These are phyloP conservation scores for Periphyllus acericola DNA, from an alignment of 2,888 invertebrate species.

Conservation along the genomic window DNA sequence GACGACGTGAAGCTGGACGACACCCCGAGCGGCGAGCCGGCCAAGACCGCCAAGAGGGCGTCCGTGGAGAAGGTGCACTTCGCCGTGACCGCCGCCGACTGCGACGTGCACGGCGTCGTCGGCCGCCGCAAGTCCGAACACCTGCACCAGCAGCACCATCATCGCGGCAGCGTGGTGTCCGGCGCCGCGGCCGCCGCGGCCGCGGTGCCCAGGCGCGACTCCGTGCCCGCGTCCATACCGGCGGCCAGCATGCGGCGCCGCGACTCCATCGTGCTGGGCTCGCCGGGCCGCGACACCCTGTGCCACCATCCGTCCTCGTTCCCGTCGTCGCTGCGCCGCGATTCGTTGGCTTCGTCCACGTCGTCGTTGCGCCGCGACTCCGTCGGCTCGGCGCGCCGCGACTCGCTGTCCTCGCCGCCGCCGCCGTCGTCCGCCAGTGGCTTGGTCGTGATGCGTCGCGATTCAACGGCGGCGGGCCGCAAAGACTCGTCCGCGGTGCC, in stretches of 20 bases:
- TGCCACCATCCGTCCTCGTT: conserved; percentile 76
- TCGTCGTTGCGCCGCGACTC: conserved; percentile 66
- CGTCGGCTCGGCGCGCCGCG: conserved; percentile 59
- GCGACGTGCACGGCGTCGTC: conserved; percentile 76
- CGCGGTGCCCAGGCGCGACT: conserved; percentile 64
- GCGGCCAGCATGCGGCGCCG: conserved; percentile 70
- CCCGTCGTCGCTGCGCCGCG: conserved; percentile 75
- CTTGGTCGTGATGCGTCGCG: conserved; percentile 54
- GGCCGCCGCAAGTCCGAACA: conserved; percentile 65
- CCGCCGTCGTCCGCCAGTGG: conserved; percentile 19
- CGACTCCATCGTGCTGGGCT: conserved; percentile 68
- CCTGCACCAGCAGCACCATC: conserved; percentile 27
- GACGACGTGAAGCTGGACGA: conserved; percentile 74
- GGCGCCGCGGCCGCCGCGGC: conserved; percentile 59
- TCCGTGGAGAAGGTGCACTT: conserved; percentile 64
- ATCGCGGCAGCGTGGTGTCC: conserved; percentile 55
- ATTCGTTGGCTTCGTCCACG: conserved; percentile 69
- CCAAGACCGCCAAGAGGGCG: conserved; percentile 60
- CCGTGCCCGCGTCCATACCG: conserved; percentile 65
- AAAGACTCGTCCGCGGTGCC: conserved; percentile 68
- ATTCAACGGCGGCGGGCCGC: conserved; percentile 60
- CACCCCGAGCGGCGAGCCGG: conserved; percentile 64
- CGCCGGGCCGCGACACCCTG: conserved; percentile 61
- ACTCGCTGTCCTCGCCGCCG: conserved; percentile 43
- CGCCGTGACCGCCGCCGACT: conserved; percentile 71